A percentile compares a stretch with the other conserved stretches of the same genome.
These are phyloP conservation scores for Piprites chloris DNA, from an alignment of 2,113 vertebrate genomes.

Conservation along the genomic window DNA sequence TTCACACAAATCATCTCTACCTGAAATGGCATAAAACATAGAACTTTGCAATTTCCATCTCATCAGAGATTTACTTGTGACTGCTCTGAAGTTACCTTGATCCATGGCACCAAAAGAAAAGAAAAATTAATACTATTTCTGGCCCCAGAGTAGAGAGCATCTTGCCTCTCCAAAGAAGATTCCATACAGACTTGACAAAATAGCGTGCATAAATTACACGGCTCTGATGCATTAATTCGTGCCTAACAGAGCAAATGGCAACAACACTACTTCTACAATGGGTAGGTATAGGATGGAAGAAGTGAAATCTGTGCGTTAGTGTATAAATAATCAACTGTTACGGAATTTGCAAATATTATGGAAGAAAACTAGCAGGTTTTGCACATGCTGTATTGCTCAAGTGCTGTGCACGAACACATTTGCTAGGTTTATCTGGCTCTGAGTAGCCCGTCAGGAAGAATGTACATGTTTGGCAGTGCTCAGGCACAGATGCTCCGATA, in stretches of 20 bases:
- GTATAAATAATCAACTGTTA: constrained; percentile 41
- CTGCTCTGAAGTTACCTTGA: constrained; percentile 29
- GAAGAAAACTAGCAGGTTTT: constrained; percentile 30
- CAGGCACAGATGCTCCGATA: constrained; percentile 14
- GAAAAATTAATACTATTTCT: constrained; percentile 14
- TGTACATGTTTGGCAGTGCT: constrained; percentile 47
- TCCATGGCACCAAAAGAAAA: not conserved
- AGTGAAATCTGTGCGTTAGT: constrained; percentile 31
- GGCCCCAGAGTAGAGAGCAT: constrained; percentile 18
- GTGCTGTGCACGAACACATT: not conserved
- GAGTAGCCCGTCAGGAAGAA: constrained; percentile 29
- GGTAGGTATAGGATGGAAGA: constrained; percentile 40
- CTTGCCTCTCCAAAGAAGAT: constrained; percentile 52
- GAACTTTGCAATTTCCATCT: not conserved
- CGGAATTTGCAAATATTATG: constrained; percentile 30
- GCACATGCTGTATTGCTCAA: not conserved
- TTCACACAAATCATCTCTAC: not conserved
- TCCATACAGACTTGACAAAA: constrained; percentile 65
- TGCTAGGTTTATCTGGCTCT: constrained; percentile 36
- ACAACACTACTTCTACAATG: constrained; percentile 34
- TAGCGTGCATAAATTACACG: constrained; percentile 67
- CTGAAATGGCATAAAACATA: not conserved
- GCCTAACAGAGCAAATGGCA: constrained; percentile 66
- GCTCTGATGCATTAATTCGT: constrained; percentile 58
- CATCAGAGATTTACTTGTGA: constrained; percentile 15